Evolutionary conservation across 2,888 invertebrate species (phyloP).

Genomic region (Dasypolia templi): DNA sequence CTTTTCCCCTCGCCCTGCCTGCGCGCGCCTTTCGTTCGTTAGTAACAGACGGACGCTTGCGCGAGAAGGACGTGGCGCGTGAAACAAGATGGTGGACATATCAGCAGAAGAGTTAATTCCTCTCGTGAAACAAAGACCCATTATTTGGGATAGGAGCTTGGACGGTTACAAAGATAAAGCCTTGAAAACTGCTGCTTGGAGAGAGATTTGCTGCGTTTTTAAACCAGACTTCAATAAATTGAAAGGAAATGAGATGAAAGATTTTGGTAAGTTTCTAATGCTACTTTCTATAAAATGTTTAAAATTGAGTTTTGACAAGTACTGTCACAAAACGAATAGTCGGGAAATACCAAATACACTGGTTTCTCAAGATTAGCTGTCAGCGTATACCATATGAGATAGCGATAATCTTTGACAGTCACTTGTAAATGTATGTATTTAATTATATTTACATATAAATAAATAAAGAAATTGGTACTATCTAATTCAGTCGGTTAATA

Average conservation of each 20-base stretch:
- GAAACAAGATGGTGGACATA: conserved; percentile 37
- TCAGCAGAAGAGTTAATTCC: conserved; percentile 48
- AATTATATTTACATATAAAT: too few relatives aligned
- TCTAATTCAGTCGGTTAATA: background rate
- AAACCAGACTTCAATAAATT: conserved; percentile 37
- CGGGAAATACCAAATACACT: background rate
- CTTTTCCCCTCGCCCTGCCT: background rate
- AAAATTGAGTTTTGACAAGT: accelerated
- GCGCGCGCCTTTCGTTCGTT: background rate
- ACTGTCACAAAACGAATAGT: background rate
- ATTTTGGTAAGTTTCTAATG: conserved; percentile 23
- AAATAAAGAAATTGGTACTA: too few relatives aligned
- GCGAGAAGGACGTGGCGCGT: conserved; percentile 13
- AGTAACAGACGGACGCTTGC: conserved; percentile 17
- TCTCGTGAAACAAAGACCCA: conserved; percentile 47
- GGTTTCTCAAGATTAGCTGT: too few relatives aligned
- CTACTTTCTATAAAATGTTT: background rate
- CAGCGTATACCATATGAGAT: background rate
- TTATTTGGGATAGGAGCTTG: conserved; percentile 48
- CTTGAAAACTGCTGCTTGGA: conserved; percentile 43
- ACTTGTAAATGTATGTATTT: too few relatives aligned
- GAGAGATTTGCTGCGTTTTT: conserved; percentile 46
- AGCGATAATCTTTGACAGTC: background rate
- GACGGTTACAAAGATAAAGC: conserved; percentile 40
- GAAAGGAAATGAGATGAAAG: conserved; percentile 28